Evolutionary conservation across 2,797 vertebrate genomes (phyloP).

Genomic region (Zenarchopterus dispar): DNA sequence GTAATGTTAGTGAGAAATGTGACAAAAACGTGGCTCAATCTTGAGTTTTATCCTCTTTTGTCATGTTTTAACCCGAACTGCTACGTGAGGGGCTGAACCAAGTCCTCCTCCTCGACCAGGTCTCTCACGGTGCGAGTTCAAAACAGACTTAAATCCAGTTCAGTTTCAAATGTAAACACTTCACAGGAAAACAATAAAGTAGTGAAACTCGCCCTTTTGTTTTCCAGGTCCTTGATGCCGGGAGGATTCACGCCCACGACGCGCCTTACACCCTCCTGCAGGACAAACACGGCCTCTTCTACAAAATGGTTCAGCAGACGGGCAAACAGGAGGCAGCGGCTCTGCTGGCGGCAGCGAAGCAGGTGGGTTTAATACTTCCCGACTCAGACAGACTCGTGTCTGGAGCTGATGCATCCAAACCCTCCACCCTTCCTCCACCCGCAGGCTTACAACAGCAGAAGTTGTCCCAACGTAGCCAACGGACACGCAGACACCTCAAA

Average conservation of each 20-base stretch:
- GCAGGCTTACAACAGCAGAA: conserved; percentile 68
- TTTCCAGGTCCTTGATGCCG: conserved; percentile 86
- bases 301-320: conserved; percentile 89
- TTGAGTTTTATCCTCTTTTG: too few species aligned
- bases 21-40: too few species aligned
- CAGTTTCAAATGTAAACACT: too few species aligned
- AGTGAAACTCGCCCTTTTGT: accelerated
- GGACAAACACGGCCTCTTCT: conserved; percentile 85
- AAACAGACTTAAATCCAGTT: too few species aligned
- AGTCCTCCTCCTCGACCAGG: too few species aligned
- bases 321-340: conserved; percentile 83
- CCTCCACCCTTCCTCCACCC: too few species aligned
- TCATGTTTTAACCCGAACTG: too few species aligned
- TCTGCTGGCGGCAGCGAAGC: conserved; percentile 82
- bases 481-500: conserved; percentile 39
- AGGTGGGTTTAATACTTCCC: conserved; percentile 47
- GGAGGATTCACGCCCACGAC: conserved; percentile 86
- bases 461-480: conserved; percentile 34
- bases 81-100: too few species aligned
- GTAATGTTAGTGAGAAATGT: too few species aligned
- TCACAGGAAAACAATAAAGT: too few species aligned
- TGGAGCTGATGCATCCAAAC: background rate
- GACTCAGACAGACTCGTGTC: too few species aligned
- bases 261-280: conserved; percentile 86
- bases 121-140: too few species aligned